Percentiles rank a stretch among this genome's conserved stretches.
Evolutionary conservation across 2,113 vertebrate species (phyloP).

Genomic region (Merops nubicus): DNA sequence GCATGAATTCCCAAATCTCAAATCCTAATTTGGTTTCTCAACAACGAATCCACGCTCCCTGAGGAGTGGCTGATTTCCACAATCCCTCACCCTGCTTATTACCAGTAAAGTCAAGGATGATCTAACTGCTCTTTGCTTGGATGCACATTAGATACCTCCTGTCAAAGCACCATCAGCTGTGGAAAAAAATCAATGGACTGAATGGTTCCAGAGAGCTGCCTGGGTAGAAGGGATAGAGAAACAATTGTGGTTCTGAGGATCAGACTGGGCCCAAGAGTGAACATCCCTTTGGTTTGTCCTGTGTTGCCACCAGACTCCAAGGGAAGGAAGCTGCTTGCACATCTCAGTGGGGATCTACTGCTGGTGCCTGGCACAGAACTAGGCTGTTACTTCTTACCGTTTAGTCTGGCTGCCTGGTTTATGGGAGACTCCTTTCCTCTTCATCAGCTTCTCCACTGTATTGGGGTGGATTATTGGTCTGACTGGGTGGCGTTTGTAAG

Average conservation of each 20-base stretch:
- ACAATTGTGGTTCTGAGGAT: neutral
- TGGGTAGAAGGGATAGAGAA: neutral
- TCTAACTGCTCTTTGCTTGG: neutral
- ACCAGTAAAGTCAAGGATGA: neutral
- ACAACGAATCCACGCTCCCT: neutral
- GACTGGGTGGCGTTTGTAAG: conserved; percentile 93
- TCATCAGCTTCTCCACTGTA: conserved; percentile 96
- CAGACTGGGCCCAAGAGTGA: neutral
- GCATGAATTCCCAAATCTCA: neutral
- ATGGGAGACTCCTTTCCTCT: conserved; percentile 89
- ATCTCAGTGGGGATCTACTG: neutral
- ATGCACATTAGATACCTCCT: neutral
- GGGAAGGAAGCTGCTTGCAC: neutral
- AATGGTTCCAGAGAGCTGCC: neutral
- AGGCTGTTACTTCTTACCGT: conserved; percentile 75
- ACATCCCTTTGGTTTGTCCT: neutral
- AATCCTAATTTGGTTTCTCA: neutral
- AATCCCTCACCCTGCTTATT: neutral
- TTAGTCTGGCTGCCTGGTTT: conserved; percentile 88
- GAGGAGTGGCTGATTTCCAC: neutral
- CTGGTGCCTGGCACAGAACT: neutral
- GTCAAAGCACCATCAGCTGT: neutral
- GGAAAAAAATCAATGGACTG: neutral
- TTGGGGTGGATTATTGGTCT: conserved; percentile 94
- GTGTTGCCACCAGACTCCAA: neutral